These are phyloP conservation scores for Nephotettix cincticeps DNA, from an alignment of 1,140 invertebrate species.

Conservation along the genomic window DNA sequence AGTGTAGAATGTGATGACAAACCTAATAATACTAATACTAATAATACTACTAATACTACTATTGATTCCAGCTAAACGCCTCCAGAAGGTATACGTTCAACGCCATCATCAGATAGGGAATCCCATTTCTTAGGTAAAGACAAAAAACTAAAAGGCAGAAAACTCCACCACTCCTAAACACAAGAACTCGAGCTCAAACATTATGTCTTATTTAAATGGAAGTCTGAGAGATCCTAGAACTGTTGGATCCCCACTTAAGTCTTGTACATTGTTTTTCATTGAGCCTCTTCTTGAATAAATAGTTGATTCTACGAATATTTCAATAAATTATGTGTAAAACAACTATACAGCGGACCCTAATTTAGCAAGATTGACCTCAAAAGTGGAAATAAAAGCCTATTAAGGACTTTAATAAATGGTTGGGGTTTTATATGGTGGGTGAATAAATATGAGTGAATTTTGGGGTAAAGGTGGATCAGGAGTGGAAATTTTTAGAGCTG, in stretches of 20 bases:
- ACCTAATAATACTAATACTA: too few relatives aligned
- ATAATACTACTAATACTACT: too few relatives aligned
- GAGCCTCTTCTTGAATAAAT: slow-evolving; percentile 25
- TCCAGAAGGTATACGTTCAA: too few relatives aligned
- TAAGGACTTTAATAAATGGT: slow-evolving; percentile 35
- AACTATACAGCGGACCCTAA: background rate
- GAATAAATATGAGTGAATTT: slow-evolving; percentile 41
- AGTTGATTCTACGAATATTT: slow-evolving; percentile 28
- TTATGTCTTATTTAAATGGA: slow-evolving; percentile 28
- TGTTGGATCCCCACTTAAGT: slow-evolving; percentile 21
- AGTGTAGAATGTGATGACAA: too few relatives aligned
- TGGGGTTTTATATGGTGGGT: slow-evolving; percentile 37
- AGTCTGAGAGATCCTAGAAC: slow-evolving; percentile 19
- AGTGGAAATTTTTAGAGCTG: background rate
- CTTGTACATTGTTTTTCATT: slow-evolving; percentile 28
- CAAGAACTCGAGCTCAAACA: too few relatives aligned
- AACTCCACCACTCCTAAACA: too few relatives aligned
- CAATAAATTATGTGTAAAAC: background rate
- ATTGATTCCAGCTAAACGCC: too few relatives aligned
- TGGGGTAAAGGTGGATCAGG: slow-evolving; percentile 40
- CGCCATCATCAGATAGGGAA: too few relatives aligned
- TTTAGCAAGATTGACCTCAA: background rate
- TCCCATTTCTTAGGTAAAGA: too few relatives aligned
- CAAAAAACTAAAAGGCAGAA: too few relatives aligned
- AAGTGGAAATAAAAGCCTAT: slow-evolving; percentile 34